Percentiles rank a stretch among this genome's conserved stretches.
Conservation (phyloP, 2,113 vertebrate species). For the Tichodroma muraria region DNA sequence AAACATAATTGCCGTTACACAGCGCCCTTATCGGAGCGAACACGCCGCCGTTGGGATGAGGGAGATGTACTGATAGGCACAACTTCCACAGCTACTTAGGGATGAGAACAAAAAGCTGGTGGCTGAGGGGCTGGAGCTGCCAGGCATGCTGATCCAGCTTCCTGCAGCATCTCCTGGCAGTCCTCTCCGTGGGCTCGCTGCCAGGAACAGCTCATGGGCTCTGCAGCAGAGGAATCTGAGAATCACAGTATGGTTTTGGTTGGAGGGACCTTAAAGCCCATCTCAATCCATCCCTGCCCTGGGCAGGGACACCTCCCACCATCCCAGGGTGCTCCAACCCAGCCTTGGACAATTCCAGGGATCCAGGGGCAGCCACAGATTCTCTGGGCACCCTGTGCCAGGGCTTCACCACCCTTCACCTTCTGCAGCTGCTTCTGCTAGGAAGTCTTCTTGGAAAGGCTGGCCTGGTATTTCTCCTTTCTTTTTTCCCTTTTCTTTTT, state of each 20-base stretch:
- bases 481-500: neutral
- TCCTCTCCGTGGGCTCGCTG: neutral
- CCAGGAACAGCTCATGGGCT: neutral
- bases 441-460: neutral
- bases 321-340: accelerated
- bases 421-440: neutral
- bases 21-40: neutral
- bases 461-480: neutral
- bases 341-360: neutral
- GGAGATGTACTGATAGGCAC: neutral
- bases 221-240: neutral
- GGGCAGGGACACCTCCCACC: neutral
- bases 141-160: accelerated
- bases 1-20: slow-evolving; percentile 33
- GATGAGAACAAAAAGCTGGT: neutral
- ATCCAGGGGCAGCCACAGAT: neutral
- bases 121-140: neutral
- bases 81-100: neutral
- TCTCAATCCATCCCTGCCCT: accelerated
- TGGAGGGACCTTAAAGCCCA: neutral
- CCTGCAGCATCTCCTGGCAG: neutral
- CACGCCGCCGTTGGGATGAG: neutral
- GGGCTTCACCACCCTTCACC: accelerated
- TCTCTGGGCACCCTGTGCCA: neutral
- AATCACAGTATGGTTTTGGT: neutral